A percentile compares a stretch with the other conserved stretches of the same genome.
phyloP scores from a whole-genome alignment of 30 jellyfish, hydroid and myxozoan species.

The Phacellophora camtschatica region DNA sequence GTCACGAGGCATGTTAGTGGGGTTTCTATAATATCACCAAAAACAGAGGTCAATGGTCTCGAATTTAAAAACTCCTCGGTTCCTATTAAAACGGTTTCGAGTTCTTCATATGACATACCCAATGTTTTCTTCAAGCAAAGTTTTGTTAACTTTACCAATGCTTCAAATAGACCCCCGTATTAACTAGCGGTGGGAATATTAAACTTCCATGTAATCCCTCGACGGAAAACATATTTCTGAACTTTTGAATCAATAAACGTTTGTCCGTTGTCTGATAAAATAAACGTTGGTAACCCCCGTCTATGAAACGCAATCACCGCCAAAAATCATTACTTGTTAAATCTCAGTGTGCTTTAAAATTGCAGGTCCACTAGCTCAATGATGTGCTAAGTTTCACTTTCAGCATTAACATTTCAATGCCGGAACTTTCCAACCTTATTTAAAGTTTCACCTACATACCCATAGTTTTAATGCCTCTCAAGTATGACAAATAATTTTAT shows the following conservation, averaged over 20 bases:
- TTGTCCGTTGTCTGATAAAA: background rate
- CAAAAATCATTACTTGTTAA: no score
- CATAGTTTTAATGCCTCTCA: no score
- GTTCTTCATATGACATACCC: constrained; percentile 2
- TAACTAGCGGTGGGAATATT: constrained; percentile 3
- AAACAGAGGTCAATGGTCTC: constrained; percentile 5
- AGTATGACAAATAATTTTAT: no score
- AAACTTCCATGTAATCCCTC: background rate
- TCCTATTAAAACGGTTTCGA: constrained; percentile 19
- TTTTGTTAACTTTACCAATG: background rate
- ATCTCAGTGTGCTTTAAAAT: no score
- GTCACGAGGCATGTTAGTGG: constrained; percentile 8
- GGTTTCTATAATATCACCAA: background rate
- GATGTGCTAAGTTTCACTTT: no score
- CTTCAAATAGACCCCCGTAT: background rate
- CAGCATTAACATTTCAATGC: no score
- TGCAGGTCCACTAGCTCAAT: no score
- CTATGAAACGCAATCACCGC: no score
- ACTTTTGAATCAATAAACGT: background rate
- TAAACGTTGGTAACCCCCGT: background rate
- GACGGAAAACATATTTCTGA: background rate
- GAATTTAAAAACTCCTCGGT: constrained; percentile 10
- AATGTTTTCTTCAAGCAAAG: background rate
- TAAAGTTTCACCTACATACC: no score
- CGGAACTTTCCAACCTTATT: no score